These are phyloP conservation scores for Daphoenositta chrysoptera DNA, from an alignment of 2,113 vertebrate genomes.

Conservation along the genomic window DNA sequence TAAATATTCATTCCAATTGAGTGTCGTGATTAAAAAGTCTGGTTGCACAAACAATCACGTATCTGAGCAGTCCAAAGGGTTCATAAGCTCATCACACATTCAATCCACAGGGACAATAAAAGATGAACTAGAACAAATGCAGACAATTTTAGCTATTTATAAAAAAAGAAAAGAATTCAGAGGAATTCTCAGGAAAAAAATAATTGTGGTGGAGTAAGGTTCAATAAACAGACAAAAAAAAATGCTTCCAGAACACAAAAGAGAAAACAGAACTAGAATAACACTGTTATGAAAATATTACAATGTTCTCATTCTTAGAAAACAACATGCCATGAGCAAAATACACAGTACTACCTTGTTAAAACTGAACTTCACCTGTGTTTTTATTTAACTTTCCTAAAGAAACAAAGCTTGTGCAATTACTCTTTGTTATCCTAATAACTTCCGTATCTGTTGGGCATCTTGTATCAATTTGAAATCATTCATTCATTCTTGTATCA, in stretches of 20 bases:
- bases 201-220: not conserved
- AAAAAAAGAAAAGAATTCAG: not conserved
- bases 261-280: not conserved
- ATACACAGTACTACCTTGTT: not conserved
- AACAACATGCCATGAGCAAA: not conserved
- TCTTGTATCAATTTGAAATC: not conserved
- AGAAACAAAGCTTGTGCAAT: not conserved
- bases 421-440: not conserved
- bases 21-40: not conserved
- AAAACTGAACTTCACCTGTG: not conserved
- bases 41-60: not conserved
- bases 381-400: not conserved
- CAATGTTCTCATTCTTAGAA: not conserved
- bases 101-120: not conserved
- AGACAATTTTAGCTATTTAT: not conserved
- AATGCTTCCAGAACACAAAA: not conserved
- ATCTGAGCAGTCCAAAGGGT: not conserved
- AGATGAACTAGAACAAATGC: not conserved
- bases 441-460: not conserved
- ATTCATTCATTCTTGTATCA: not conserved
- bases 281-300: not conserved
- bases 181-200: not conserved
- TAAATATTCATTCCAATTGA: not conserved
- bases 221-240: not conserved
- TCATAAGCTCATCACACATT: not conserved